These are phyloP conservation scores for Rhagologus leucostigma DNA, from an alignment of 2,113 vertebrate species.

Conservation along the genomic window DNA sequence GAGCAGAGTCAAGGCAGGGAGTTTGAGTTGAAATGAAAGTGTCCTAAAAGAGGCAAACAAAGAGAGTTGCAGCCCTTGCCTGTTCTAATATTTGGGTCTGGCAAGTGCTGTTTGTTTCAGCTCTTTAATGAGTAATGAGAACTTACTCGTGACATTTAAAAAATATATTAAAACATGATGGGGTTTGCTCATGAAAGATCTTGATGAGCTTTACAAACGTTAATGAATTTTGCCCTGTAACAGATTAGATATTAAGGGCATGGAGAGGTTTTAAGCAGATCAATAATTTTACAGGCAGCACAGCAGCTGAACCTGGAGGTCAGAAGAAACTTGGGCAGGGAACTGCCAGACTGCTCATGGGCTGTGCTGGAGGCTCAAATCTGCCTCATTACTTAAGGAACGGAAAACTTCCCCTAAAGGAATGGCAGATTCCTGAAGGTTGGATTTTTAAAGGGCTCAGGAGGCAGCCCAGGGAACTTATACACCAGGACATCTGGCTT, in stretches of 20 bases:
- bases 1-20: background rate
- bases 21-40: background rate
- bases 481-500: background rate
- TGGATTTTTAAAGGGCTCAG: background rate
- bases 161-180: slow-evolving; percentile 35
- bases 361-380: background rate
- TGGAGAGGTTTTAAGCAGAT: background rate
- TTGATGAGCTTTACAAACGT: slow-evolving; percentile 44
- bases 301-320: background rate
- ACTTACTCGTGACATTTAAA: background rate
- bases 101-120: background rate
- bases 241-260: slow-evolving; percentile 15
- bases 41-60: background rate
- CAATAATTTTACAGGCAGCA: background rate
- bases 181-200: slow-evolving; percentile 46
- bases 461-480: background rate
- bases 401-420: background rate
- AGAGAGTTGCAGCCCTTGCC: background rate
- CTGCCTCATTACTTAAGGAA: background rate
- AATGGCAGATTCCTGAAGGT: background rate
- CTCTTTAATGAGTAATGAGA: slow-evolving; percentile 22
- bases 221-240: slow-evolving; percentile 48
- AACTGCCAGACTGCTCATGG: background rate
- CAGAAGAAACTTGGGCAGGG: background rate
- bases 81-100: background rate